Percentiles rank a stretch among this genome's conserved stretches.
Conservation (phyloP, 1,140 invertebrate genomes). For the Aphis gossypii region DNA sequence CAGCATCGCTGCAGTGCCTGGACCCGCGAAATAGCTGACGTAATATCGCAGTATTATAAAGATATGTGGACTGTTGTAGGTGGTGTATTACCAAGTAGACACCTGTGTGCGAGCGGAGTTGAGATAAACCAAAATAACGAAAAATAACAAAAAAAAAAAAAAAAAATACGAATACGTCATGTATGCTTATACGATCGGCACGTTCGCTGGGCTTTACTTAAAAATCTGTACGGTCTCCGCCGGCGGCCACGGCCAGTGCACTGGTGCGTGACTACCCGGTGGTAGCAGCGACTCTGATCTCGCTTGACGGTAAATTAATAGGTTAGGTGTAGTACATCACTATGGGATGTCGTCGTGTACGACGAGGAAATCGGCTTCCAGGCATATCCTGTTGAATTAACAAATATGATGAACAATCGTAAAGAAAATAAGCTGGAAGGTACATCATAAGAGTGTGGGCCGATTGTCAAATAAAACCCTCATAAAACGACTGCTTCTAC, state of each 20-base stretch:
- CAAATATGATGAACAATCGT: not conserved
- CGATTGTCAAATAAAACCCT: conserved; percentile 15
- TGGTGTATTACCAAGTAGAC: not conserved
- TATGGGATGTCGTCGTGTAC: not conserved
- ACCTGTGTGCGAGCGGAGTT: not conserved
- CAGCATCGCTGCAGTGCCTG: not conserved
- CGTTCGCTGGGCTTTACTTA: not conserved
- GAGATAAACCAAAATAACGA: not conserved
- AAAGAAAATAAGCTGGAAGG: not conserved
- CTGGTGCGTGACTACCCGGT: not conserved
- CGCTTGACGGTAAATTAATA: not conserved
- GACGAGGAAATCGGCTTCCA: not conserved
- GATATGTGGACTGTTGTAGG: too few species aligned
- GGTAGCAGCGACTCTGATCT: not conserved
- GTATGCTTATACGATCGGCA: not conserved
- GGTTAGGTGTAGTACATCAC: not conserved
- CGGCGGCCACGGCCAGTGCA: not conserved
- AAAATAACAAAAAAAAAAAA: not conserved
- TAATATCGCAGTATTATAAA: not conserved
- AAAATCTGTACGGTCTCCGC: not conserved
- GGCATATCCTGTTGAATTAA: not conserved
- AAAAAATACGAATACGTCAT: not conserved
- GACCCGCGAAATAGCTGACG: not conserved
- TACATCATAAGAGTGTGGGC: not conserved
- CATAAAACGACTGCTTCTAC: not conserved